Conservation (phyloP, 2,888 invertebrate genomes). For the Trissolcus brochymenae region DNA sequence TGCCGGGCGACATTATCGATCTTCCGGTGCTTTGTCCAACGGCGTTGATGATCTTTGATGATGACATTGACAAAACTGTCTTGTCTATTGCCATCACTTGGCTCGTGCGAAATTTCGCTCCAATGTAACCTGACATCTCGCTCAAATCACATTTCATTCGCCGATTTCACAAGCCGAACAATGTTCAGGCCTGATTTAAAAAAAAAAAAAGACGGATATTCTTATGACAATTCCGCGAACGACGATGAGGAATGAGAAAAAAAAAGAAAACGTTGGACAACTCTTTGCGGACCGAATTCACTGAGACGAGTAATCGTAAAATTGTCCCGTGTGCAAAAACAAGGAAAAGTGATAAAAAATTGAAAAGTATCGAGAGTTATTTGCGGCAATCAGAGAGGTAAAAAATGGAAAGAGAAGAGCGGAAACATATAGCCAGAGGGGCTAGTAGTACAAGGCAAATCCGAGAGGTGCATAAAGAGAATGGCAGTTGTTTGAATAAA, state of each 20-base stretch:
- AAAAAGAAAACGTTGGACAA: background rate
- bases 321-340: no score
- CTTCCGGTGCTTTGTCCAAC: background rate
- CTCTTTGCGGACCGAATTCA: no score
- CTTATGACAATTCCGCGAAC: background rate
- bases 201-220: background rate
- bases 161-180: background rate
- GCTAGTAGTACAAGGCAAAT: constrained; percentile 4
- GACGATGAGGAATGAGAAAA: background rate
- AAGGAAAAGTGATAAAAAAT: no score
- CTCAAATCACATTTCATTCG: background rate
- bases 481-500: constrained; percentile 77
- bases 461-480: constrained; percentile 3
- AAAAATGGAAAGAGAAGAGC: background rate
- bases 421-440: constrained; percentile 1
- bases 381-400: background rate
- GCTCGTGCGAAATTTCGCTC: background rate
- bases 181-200: background rate
- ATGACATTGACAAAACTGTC: constrained; percentile 19
- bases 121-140: constrained; percentile 4
- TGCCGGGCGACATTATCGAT: constrained; percentile 39
- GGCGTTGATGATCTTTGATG: constrained; percentile 11
- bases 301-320: no score
- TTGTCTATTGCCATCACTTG: constrained; percentile 4
- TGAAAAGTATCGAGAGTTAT: background rate